phyloP scores from a whole-genome alignment of 2,888 invertebrate genomes.

The Ferrisia virgata region DNA sequence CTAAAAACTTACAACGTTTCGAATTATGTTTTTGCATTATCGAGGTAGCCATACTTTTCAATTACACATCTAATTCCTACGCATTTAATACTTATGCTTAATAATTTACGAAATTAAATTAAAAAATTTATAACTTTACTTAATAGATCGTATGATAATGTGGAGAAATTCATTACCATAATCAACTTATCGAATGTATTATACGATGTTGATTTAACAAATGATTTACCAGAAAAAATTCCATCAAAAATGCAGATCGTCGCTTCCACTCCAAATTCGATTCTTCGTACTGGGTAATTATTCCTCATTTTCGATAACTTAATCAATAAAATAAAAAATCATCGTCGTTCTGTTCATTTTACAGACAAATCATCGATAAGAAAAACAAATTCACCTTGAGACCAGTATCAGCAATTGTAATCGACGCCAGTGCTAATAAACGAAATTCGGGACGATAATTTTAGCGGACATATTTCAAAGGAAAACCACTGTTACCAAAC shows the following conservation, averaged over 20 bases:
- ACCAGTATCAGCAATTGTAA: no score
- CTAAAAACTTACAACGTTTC: background rate
- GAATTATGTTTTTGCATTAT: background rate
- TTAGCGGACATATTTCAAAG: no score
- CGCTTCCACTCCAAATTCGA: background rate
- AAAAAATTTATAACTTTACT: background rate
- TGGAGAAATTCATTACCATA: background rate
- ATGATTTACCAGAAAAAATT: background rate
- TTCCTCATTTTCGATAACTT: no score
- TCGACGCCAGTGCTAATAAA: no score
- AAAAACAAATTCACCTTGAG: no score
- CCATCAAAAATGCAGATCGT: background rate
- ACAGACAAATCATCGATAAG: no score
- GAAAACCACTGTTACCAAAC: no score
- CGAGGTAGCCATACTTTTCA: background rate
- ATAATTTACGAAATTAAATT: no score
- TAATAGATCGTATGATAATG: background rate
- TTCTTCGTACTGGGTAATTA: background rate
- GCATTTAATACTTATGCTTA: no score
- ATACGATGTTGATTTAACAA: background rate
- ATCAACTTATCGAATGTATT: background rate
- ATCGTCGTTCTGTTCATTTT: no score
- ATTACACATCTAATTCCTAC: background rate
- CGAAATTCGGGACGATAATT: no score
- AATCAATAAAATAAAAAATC: no score